Conservation (phyloP, 2,113 vertebrate species). For the Hyla sarda region DNA sequence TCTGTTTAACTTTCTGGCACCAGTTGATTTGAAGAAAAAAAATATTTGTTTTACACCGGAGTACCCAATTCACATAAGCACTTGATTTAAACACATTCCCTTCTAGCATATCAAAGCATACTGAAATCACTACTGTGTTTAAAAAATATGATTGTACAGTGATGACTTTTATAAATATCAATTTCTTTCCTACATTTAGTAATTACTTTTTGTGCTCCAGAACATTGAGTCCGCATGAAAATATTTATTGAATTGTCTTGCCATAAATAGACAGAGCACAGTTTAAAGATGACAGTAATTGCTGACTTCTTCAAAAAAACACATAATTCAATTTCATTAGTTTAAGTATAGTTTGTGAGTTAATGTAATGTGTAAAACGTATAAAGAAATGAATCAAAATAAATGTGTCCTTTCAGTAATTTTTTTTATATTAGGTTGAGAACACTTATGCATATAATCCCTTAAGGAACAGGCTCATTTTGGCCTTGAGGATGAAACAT, state of each 20-base stretch:
- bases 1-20: too few species aligned
- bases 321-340: background rate
- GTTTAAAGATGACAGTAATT: background rate
- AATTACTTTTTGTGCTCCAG: background rate
- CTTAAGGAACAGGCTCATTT: background rate
- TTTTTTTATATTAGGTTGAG: background rate
- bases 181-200: background rate
- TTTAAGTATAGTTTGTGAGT: background rate
- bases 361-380: background rate
- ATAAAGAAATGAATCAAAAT: background rate
- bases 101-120: too few species aligned
- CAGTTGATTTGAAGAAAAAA: too few species aligned
- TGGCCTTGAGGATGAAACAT: background rate
- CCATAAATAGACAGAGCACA: background rate
- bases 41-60: too few species aligned
- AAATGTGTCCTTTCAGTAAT: background rate
- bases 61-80: too few species aligned
- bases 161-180: background rate
- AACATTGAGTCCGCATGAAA: constrained; percentile 3
- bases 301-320: background rate
- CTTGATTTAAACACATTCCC: too few species aligned
- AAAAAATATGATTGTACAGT: background rate
- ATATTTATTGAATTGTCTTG: constrained; percentile 9
- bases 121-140: too few species aligned
- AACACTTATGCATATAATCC: background rate